Base-by-base conservation (phyloP, 2,113 vertebrate species). In the Oncorhynchus gorbuscha region DNA sequence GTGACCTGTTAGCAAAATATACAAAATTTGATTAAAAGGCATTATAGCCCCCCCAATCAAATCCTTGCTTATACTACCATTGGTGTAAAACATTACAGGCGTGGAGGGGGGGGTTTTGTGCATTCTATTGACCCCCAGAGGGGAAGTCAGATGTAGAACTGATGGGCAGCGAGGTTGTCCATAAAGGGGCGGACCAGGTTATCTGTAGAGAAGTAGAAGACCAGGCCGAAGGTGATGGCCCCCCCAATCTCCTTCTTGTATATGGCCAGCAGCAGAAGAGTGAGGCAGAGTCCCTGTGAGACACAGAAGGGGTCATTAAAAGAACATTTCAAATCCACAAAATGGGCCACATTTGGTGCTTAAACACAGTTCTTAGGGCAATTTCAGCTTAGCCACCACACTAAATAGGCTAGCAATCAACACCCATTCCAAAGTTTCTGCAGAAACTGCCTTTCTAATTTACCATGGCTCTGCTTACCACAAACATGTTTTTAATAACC, bases 151-250 rank as follows among this genome's bases (percentile, higher is more conserved):
- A 99, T 98, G 85, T 98, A 99, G 78, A 96, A 94, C 93, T 99
- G 98, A 80, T 98, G 91, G 18, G 90, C 92, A 8, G 97, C 97
- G 85, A 99, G 85, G 76, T 92, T 96, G 88, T 99, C 97, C 97
- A 99, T 99, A 93, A 99, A 99, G 0, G 97, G 97, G 49, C 94
- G 95, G 55, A 99, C 97, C 71, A 99, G 93, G 90, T 97, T 96
- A 94, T 97, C 97, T 0, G 97, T 99, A 14, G 97, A 97, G 94
- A 99, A 99, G 94, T 99, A 99, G 83, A 99, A 99, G 87, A 99
- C 84, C 75, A 99, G 94, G 22, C 98, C 98, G 14, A 99, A 99
- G 11, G 98, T 95, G 92, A 99, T 99, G 85, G 26, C 26, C 28
- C 28, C 2, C 28, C 28, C 28, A 28, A 28, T 28, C 2, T 3